Evolutionary conservation across 2,797 vertebrate genomes (phyloP).

Genomic region (Hydrolagus colliei): DNA sequence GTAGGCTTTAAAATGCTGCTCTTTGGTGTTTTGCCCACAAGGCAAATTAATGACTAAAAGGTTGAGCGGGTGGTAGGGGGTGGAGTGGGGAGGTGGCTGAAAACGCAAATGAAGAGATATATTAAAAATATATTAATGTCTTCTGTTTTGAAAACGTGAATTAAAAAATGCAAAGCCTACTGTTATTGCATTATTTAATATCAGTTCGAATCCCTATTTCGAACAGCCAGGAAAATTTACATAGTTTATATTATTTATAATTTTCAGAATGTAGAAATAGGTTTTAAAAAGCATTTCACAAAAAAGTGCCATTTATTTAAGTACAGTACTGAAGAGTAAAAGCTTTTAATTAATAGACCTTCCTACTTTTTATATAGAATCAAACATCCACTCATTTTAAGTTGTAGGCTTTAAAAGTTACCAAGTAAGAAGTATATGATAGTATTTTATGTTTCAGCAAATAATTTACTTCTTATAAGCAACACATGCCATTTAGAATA

Average conservation of each 20-base stretch:
- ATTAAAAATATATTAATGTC: too few species aligned
- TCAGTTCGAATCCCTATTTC: conserved; percentile 19
- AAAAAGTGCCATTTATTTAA: conserved; percentile 12
- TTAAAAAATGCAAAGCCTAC: not conserved
- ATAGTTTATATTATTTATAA: conserved; percentile 31
- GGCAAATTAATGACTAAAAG: too few species aligned
- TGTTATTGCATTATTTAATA: conserved; percentile 26
- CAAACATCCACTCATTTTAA: not conserved
- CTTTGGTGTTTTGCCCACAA: too few species aligned
- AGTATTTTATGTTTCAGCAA: conserved; percentile 1
- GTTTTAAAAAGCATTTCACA: conserved; percentile 22
- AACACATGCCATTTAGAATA: not conserved
- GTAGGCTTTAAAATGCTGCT: too few species aligned
- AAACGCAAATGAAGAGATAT: too few species aligned
- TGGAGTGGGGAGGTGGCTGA: too few species aligned
- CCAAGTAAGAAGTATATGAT: not conserved
- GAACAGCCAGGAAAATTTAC: conserved; percentile 18
- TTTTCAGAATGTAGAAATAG: conserved; percentile 9
- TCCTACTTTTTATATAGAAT: conserved; percentile 21
- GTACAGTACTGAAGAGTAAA: not conserved
- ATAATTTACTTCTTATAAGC: not conserved
- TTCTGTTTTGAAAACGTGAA: not conserved
- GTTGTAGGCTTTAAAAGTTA: not conserved
- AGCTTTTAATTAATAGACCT: conserved; percentile 19
- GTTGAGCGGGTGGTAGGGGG: too few species aligned